Percentiles rank a stretch among this genome's conserved stretches.
Conservation (phyloP, 2,113 vertebrate genomes). For the Galemys pyrenaicus region DNA sequence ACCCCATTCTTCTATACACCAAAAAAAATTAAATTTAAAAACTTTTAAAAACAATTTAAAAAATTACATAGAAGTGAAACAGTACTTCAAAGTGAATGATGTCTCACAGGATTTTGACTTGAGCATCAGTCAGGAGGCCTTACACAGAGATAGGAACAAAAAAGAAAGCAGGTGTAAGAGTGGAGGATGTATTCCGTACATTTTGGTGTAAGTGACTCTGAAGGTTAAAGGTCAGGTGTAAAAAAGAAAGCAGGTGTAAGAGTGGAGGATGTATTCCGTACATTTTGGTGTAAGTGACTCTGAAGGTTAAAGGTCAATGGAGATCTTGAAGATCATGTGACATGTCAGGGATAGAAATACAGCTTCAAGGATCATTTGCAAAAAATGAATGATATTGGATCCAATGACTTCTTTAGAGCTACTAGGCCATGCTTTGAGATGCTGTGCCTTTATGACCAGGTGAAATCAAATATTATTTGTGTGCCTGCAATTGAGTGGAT, state of each 20-base stretch:
- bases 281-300: neutral
- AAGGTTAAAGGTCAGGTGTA: too few species aligned
- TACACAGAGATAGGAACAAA: neutral
- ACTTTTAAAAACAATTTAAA: too few species aligned
- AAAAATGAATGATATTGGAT: neutral
- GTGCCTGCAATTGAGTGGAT: neutral
- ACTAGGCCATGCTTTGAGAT: neutral
- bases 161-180: neutral
- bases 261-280: neutral
- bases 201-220: neutral
- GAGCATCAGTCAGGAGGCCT: neutral
- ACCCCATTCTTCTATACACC: too few species aligned
- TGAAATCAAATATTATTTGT: neutral
- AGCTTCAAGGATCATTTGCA: neutral
- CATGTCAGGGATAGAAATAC: neutral
- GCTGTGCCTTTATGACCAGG: neutral
- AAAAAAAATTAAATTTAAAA: too few species aligned
- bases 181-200: neutral
- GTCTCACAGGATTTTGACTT: neutral
- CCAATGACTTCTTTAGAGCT: neutral
- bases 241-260: neutral
- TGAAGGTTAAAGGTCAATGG: neutral
- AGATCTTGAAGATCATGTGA: neutral
- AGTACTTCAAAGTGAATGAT: neutral
- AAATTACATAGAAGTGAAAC: too few species aligned